phyloP scores from a whole-genome alignment of 2,113 vertebrate genomes.

The Monarcha castaneiventris region DNA sequence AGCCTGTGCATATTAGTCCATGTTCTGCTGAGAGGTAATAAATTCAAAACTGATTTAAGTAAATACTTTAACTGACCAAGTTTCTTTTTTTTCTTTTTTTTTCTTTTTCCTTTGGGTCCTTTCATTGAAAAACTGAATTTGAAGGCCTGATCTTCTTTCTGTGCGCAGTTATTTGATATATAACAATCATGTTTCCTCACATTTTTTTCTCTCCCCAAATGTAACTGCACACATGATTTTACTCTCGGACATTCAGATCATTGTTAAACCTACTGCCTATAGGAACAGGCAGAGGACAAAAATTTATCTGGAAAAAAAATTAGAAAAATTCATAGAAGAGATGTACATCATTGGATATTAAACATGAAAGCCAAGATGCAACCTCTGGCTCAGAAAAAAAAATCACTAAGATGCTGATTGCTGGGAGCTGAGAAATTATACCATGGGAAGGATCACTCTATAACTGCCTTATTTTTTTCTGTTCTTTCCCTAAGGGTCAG shows the following conservation, averaged over 20 bases:
- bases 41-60: background rate
- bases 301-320: background rate
- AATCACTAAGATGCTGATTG: conserved; percentile 12
- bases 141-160: background rate
- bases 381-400: conserved; percentile 18
- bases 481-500: conserved; percentile 32
- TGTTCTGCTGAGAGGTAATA: background rate
- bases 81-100: background rate
- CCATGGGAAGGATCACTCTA: conserved; percentile 28
- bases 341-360: conserved; percentile 40
- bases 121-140: background rate
- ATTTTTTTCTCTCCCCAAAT: background rate
- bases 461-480: conserved; percentile 21
- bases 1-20: background rate
- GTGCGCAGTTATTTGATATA: background rate
- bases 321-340: conserved; percentile 12
- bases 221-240: background rate
- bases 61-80: background rate
- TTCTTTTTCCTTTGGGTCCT: background rate
- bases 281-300: conserved; percentile 2
- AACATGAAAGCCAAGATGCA: conserved; percentile 35
- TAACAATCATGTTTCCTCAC: background rate
- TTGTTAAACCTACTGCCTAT: background rate
- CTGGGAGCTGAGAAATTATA: conserved; percentile 45
- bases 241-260: background rate